phyloP scores from a whole-genome alignment of 2,888 invertebrate genomes.

The Beris morrisii region DNA sequence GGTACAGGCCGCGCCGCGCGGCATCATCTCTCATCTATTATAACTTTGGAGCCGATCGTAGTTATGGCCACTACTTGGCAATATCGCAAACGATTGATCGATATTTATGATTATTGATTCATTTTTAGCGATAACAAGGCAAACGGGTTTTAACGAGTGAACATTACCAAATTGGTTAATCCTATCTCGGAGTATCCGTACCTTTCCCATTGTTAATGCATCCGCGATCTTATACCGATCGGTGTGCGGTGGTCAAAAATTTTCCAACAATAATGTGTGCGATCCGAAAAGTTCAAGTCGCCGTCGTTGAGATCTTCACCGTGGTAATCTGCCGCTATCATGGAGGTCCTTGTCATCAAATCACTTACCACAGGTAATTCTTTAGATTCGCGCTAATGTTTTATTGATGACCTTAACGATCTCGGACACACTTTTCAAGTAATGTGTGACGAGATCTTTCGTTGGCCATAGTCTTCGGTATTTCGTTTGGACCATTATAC shows the following conservation, averaged over 20 bases:
- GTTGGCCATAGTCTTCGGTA: no score
- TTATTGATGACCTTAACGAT: slow-evolving; percentile 49
- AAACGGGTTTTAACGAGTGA: slow-evolving; percentile 43
- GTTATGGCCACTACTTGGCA: slow-evolving; percentile 39
- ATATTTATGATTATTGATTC: slow-evolving; percentile 52
- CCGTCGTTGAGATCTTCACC: slow-evolving; percentile 20
- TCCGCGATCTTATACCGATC: neutral
- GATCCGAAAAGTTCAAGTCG: no score
- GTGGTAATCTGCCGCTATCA: slow-evolving; percentile 44
- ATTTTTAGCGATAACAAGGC: slow-evolving; percentile 46
- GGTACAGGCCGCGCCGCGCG: neutral
- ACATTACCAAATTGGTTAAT: slow-evolving; percentile 44
- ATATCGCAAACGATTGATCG: slow-evolving; percentile 30
- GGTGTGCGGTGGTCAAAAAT: neutral
- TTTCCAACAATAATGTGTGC: no score
- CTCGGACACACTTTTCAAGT: no score
- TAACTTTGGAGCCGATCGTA: slow-evolving; percentile 37
- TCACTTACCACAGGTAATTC: slow-evolving; percentile 37
- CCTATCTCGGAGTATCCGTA: slow-evolving; percentile 5
- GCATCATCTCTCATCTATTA: neutral
- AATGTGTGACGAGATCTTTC: no score
- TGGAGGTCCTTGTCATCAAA: slow-evolving; percentile 53
- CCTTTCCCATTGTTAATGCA: neutral
- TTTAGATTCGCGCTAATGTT: slow-evolving; percentile 46
- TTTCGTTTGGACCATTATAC: no score